These are phyloP conservation scores for Magallana nippona DNA, from an alignment of 2,888 invertebrate genomes.

Conservation along the genomic window DNA sequence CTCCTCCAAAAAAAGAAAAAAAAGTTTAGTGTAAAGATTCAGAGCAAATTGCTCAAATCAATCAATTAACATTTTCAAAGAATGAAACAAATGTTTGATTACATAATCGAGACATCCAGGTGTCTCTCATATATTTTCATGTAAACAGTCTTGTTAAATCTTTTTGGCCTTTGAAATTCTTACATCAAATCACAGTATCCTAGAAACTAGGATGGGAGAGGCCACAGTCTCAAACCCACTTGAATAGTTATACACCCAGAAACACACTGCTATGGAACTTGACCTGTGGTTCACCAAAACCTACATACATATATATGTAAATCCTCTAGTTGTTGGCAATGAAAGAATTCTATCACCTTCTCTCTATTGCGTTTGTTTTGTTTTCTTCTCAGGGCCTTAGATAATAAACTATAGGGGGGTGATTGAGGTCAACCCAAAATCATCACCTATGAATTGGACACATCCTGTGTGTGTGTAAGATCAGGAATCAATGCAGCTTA, in stretches of 20 bases:
- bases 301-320: not conserved
- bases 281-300: no score
- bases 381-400: not conserved
- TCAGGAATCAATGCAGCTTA: slow-evolving; percentile 10
- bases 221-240: not conserved
- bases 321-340: not conserved
- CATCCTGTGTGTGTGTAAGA: not conserved
- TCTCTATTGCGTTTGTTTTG: no score
- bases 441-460: not conserved
- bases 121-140: no score
- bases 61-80: no score
- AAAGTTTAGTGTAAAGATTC: no score
- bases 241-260: not conserved
- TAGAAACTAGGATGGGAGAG: not conserved
- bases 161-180: not conserved
- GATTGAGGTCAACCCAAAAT: not conserved
- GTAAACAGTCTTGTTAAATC: not conserved
- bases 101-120: no score
- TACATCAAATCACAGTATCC: not conserved
- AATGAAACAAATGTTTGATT: no score
- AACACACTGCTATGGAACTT: not conserved
- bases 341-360: not conserved
- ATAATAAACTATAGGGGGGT: not conserved
- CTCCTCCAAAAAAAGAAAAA: no score
- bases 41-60: no score